phyloP scores from a whole-genome alignment of 2,797 vertebrate genomes.

The Pangasius krempfi region DNA sequence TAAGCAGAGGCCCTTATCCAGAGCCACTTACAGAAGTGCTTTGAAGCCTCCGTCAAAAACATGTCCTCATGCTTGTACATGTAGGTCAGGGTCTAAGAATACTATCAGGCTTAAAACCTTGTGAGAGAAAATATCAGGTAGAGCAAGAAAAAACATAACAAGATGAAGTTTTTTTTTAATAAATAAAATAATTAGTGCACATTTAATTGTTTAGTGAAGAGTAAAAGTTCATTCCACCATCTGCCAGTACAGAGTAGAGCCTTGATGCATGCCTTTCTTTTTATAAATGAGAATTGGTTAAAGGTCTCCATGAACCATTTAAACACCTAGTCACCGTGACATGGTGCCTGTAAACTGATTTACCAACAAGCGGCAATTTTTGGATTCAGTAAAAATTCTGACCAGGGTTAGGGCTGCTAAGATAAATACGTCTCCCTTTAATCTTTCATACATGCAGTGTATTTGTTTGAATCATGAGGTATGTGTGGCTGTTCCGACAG shows the following conservation, averaged over 20 bases:
- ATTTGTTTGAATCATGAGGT: not conserved
- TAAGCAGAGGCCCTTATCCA: not conserved
- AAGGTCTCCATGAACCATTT: not conserved
- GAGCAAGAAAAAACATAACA: not conserved
- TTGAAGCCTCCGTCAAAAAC: not conserved
- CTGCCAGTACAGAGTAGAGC: not conserved
- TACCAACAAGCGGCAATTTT: no score
- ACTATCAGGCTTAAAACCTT: not conserved
- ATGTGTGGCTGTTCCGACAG: conserved; percentile 55
- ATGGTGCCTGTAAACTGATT: no score
- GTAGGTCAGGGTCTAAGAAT: not conserved
- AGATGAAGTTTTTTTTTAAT: not conserved
- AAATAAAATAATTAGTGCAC: not conserved
- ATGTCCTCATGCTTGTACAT: not conserved
- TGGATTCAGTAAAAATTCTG: no score
- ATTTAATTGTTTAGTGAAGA: not conserved
- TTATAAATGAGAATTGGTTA: not conserved
- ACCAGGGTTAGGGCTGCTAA: not conserved
- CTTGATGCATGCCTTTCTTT: not conserved
- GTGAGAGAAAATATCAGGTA: not conserved
- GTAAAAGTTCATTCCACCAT: not conserved
- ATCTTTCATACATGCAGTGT: not conserved
- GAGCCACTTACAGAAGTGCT: not conserved
- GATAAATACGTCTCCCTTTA: no score
- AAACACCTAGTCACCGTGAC: not conserved